Conservation (phyloP, 1,140 invertebrate species). For the Bacillus rossius region DNA sequence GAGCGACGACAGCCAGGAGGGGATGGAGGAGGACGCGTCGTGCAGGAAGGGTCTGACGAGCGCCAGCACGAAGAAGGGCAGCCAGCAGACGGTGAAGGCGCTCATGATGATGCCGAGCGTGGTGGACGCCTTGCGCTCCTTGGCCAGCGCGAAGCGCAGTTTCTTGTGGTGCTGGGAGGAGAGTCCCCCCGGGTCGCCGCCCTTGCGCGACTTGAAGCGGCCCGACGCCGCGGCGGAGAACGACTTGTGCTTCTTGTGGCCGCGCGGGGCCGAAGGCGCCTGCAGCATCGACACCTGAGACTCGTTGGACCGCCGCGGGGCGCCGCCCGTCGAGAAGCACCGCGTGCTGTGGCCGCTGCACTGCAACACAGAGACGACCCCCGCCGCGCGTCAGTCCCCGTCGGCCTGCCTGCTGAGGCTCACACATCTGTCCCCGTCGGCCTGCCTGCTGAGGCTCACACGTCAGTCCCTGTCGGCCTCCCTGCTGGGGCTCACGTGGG, state of each 20-base stretch:
- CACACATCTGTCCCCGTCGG: too few species aligned
- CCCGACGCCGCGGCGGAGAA: neutral
- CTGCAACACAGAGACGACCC: slow-evolving; percentile 6
- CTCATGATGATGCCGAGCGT: slow-evolving; percentile 97
- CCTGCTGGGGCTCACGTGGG: too few species aligned
- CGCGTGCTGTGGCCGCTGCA: slow-evolving; percentile 12
- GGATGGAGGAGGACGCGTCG: slow-evolving; percentile 54
- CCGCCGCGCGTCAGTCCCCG: too few species aligned
- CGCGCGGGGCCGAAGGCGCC: neutral
- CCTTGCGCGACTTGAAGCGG: neutral
- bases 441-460: too few species aligned
- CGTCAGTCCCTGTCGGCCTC: too few species aligned
- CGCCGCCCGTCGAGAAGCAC: slow-evolving; percentile 8
- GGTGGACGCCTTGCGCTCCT: slow-evolving; percentile 68
- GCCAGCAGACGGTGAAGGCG: slow-evolving; percentile 94
- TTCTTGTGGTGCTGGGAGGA: slow-evolving; percentile 8
- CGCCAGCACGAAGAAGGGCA: slow-evolving; percentile 94
- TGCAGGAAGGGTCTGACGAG: slow-evolving; percentile 74
- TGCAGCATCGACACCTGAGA: slow-evolving; percentile 14
- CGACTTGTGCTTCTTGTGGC: neutral
- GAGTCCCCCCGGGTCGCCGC: neutral
- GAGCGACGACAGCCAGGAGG: slow-evolving; percentile 48
- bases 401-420: too few species aligned
- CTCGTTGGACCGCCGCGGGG: slow-evolving; percentile 14
- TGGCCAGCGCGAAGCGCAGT: slow-evolving; percentile 16